Conservation (phyloP, 2,797 vertebrate species). For the Chromobotia macracanthus region DNA sequence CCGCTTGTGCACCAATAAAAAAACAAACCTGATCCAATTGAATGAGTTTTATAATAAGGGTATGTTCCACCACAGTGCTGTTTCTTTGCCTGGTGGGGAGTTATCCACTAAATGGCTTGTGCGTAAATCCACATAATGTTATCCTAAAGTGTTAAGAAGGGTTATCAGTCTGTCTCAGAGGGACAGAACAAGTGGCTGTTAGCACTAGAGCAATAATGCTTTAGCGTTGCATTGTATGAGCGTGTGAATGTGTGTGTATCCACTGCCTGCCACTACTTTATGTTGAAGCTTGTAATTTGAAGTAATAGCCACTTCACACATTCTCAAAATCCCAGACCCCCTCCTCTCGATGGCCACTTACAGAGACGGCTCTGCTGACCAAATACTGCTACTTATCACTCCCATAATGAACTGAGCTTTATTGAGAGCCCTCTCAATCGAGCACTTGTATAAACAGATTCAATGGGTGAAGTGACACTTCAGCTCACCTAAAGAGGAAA, state of each 20-base stretch:
- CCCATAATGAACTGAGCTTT: conserved; percentile 54
- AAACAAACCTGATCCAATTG: background rate
- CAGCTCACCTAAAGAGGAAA: conserved; percentile 34
- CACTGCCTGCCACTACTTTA: conserved; percentile 56
- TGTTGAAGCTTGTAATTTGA: conserved; percentile 64
- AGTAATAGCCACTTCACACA: conserved; percentile 63
- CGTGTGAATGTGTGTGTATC: conserved; percentile 15
- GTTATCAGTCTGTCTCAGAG: conserved; percentile 63
- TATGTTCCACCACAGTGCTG: conserved; percentile 15
- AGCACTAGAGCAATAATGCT: conserved; percentile 62
- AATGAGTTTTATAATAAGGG: conserved; percentile 18
- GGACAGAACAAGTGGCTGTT: conserved; percentile 61
- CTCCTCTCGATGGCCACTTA: conserved; percentile 48
- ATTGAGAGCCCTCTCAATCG: conserved; percentile 22
- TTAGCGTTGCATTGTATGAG: conserved; percentile 26
- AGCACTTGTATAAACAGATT: conserved; percentile 28
- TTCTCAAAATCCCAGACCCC: conserved; percentile 45
- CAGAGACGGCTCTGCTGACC: conserved; percentile 55
- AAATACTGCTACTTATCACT: conserved; percentile 54
- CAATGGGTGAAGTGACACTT: conserved; percentile 48
- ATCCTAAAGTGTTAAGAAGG: conserved; percentile 55
- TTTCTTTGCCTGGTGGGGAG: conserved; percentile 13
- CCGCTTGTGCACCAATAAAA: background rate
- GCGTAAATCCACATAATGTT: conserved; percentile 54
- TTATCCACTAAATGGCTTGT: conserved; percentile 23